A percentile compares a stretch with the other conserved stretches of the same genome.
These are phyloP conservation scores for Drosophila elegans DNA, from an alignment of 1,140 invertebrate species.

Conservation along the genomic window DNA sequence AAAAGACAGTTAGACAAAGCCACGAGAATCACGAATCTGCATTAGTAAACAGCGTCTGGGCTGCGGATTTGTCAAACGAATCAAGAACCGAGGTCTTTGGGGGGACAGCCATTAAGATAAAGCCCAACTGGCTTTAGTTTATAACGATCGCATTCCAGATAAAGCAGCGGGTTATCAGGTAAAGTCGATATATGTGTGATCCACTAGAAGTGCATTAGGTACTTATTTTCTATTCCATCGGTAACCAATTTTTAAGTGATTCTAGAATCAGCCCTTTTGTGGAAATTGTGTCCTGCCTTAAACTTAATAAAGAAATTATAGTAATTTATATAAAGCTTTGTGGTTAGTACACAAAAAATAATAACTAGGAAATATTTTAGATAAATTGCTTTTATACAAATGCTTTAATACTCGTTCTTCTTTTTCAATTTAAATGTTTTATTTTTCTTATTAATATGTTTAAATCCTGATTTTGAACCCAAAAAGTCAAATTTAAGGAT, in stretches of 20 bases:
- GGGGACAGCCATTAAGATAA: slow-evolving; percentile 6
- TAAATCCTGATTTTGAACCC: too few relatives aligned
- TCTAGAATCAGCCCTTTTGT: too few relatives aligned
- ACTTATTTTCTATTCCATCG: neutral
- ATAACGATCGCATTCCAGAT: neutral
- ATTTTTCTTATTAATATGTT: too few relatives aligned
- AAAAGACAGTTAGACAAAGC: slow-evolving; percentile 12
- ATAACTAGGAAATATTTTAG: too few relatives aligned
- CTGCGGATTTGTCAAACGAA: slow-evolving; percentile 27
- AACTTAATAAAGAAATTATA: neutral
- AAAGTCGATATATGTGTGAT: neutral
- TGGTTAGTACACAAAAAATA: neutral
- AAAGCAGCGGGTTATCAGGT: slow-evolving; percentile 12
- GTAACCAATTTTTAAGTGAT: too few relatives aligned
- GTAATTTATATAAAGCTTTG: neutral
- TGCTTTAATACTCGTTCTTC: too few relatives aligned
- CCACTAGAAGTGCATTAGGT: too few relatives aligned
- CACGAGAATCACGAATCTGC: slow-evolving; percentile 51
- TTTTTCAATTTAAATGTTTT: too few relatives aligned
- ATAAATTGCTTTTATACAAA: too few relatives aligned
- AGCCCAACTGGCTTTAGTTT: slow-evolving; percentile 8
- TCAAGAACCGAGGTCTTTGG: slow-evolving; percentile 4
- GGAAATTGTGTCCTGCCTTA: neutral
- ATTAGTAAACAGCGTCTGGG: slow-evolving; percentile 32
- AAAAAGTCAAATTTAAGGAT: too few relatives aligned